Evolutionary conservation across 2,888 invertebrate genomes (phyloP).

Genomic region (Scelioninae gen. 1): DNA sequence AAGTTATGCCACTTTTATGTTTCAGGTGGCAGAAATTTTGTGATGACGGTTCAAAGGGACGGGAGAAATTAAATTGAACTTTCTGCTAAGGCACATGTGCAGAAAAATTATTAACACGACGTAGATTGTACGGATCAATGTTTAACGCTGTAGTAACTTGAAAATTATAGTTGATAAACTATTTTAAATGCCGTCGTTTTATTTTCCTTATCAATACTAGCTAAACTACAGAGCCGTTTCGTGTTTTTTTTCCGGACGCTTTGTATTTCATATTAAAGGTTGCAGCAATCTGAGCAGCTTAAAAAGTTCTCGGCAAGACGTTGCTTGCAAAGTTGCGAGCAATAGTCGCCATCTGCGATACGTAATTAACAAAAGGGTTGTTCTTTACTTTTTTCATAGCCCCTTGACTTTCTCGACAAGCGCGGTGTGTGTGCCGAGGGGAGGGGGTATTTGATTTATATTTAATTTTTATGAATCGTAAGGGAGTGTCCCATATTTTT

Average conservation of each 20-base stretch:
- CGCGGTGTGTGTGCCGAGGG: conserved; percentile 72
- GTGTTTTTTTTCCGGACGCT: no score
- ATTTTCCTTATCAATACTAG: conserved; percentile 35
- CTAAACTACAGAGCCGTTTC: no score
- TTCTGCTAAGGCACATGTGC: conserved; percentile 50
- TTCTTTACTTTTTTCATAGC: conserved; percentile 66
- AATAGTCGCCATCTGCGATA: conserved; percentile 81
- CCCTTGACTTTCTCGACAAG: conserved; percentile 66
- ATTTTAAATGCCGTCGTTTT: conserved; percentile 77
- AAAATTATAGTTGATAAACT: conserved; percentile 81
- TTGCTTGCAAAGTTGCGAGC: conserved; percentile 78
- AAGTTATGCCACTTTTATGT: conserved; percentile 56
- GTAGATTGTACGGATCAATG: conserved; percentile 75
- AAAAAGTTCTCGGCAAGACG: conserved; percentile 66
- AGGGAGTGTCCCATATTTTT: conserved; percentile 70
- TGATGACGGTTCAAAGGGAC: conserved; percentile 31
- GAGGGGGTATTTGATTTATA: conserved; percentile 81
- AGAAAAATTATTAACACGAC: conserved; percentile 63
- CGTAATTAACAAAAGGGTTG: conserved; percentile 84
- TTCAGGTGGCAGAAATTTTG: conserved; percentile 74
- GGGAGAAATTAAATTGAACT: conserved; percentile 23
- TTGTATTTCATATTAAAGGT: conserved; percentile 2
- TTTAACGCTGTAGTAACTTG: conserved; percentile 80
- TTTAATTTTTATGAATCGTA: conserved; percentile 79
- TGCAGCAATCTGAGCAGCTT: no score